Base-by-base conservation (phyloP, 2,113 vertebrate species). In the Leptosomus discolor region DNA sequence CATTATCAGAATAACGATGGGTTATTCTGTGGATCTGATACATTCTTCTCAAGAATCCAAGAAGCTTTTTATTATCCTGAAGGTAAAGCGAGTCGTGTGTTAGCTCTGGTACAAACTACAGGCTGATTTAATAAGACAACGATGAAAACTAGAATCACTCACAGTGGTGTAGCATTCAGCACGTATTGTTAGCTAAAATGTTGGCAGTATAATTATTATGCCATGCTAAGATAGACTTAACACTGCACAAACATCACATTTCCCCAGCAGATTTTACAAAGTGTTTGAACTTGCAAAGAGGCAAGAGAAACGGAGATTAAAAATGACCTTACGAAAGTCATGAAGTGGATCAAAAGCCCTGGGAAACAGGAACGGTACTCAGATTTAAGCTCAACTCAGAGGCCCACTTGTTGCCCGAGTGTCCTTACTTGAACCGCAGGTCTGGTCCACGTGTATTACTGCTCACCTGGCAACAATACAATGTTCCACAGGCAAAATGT, bases 111-210 rank as follows among this genome's bases (percentile, higher is more conserved):
- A 73, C 53, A 88, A 85, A 88, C 61, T 65, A 43, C 75, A 67
- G 81, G 50, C 61, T 79, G 70, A 57, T 85, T 95, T 93, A 97
- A 95, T 90, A 90, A n/a, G 70, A 53, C 65, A 90, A 75, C 60
- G 92, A 88, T 32, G 77, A 60, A 94, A 92, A 96, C 90, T 30
- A 73, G 90, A 96, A 94, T 97, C 94, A 85, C 54, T 76, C 93
- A 37, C 73, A 89, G 91, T 60, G 64, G 93, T 75, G 58, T 18
- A 50, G 83, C 81, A 29, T 78, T 67, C 80, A 82, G 85, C 81
- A 76, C 0, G 1, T 37, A 83, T 23, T 61, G 88, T 67, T 85
- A 73, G 78, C 70, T 77, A 50, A 90, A 88, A 77, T 15, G 37
- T 29, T 93, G 70, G 78, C 82, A 80, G 58, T 30, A 12, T 90